phyloP scores from a whole-genome alignment of 2,888 invertebrate genomes.

The Aphidoletes aphidimyza region DNA sequence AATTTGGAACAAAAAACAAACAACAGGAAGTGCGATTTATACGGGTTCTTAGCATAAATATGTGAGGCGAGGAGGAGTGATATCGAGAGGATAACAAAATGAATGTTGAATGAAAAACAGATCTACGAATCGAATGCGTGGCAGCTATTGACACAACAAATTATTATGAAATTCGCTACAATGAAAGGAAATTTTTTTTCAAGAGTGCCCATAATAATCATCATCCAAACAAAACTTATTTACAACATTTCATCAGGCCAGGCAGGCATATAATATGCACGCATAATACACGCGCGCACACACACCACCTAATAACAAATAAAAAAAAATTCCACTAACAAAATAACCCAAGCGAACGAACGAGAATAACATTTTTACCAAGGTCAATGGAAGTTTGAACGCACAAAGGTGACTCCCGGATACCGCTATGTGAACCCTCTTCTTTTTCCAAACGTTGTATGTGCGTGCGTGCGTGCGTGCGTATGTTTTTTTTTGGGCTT shows the following conservation, averaged over 20 bases:
- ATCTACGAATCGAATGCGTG: neutral
- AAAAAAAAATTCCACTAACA: neutral
- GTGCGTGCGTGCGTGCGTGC: neutral
- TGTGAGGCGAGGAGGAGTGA: too few relatives aligned
- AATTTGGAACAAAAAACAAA: too few relatives aligned
- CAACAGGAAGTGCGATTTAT: too few relatives aligned
- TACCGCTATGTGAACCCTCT: neutral
- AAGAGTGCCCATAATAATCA: neutral
- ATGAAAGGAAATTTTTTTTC: constrained; percentile 26
- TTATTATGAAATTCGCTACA: neutral
- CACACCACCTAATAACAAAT: neutral
- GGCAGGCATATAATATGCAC: too few relatives aligned
- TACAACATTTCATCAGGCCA: neutral
- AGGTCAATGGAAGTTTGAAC: constrained; percentile 24
- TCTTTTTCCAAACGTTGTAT: neutral
- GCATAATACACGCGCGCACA: neutral
- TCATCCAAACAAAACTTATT: constrained; percentile 29
- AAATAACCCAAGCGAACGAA: neutral
- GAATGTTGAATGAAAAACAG: neutral
- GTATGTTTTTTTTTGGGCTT: neutral
- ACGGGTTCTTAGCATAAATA: too few relatives aligned
- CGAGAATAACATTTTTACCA: constrained; percentile 37
- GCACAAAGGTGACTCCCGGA: constrained; percentile 17
- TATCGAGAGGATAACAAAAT: neutral
- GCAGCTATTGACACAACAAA: neutral